These are phyloP conservation scores for Leptarthrus brevirostris DNA, from an alignment of 2,888 invertebrate genomes.

Conservation along the genomic window DNA sequence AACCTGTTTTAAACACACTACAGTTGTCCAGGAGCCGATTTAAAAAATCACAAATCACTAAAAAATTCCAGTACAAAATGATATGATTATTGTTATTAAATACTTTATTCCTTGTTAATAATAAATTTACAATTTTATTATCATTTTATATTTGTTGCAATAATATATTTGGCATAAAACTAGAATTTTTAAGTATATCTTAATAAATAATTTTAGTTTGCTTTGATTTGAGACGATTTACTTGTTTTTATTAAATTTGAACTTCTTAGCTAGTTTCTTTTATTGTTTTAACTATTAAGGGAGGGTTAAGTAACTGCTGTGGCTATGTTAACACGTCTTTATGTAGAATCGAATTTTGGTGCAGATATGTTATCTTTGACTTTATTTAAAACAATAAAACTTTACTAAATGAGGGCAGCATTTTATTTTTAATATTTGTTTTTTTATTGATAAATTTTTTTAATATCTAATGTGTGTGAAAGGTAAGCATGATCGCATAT, in stretches of 20 bases:
- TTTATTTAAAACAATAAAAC: neutral
- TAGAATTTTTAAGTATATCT: slow-evolving; percentile 43
- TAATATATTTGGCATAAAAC: slow-evolving; percentile 45
- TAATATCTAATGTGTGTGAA: too few species aligned
- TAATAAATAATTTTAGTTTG: slow-evolving; percentile 44
- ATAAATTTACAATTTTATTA: slow-evolving; percentile 30
- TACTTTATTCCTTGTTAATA: slow-evolving; percentile 23
- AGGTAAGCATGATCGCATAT: too few species aligned
- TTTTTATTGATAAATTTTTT: too few species aligned
- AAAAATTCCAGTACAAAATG: too few species aligned
- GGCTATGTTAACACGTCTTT: slow-evolving; percentile 16
- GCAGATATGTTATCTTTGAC: slow-evolving; percentile 16
- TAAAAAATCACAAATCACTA: too few species aligned
- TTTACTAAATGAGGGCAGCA: neutral
- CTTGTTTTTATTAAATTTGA: slow-evolving; percentile 30
- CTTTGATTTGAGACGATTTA: slow-evolving; percentile 41
- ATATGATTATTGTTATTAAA: neutral
- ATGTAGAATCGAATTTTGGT: slow-evolving; percentile 37
- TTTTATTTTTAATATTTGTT: neutral
- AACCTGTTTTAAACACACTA: too few species aligned
- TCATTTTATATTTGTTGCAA: neutral
- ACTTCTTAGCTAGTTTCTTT: slow-evolving; percentile 29
- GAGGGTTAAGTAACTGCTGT: slow-evolving; percentile 37
- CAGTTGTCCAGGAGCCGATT: too few species aligned
- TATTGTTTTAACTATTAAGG: slow-evolving; percentile 26